phyloP scores from a whole-genome alignment of 2,797 vertebrate species.

The Synaphobranchus kaupii region DNA sequence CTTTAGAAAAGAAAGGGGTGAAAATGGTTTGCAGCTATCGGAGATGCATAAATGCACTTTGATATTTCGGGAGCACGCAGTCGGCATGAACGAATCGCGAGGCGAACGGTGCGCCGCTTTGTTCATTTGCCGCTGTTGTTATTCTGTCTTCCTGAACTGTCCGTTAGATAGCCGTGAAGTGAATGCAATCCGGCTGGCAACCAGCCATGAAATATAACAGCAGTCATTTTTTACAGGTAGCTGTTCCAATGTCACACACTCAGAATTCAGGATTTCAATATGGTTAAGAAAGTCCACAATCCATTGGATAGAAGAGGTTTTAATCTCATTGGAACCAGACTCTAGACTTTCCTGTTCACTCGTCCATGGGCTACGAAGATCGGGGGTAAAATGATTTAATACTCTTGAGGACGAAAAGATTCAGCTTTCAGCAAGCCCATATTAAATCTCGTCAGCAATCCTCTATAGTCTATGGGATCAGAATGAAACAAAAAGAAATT shows the following conservation, averaged over 20 bases:
- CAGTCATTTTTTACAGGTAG: neutral
- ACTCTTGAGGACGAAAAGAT: slow-evolving; percentile 32
- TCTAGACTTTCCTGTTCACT: slow-evolving; percentile 14
- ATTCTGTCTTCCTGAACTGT: neutral
- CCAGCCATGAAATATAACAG: slow-evolving; percentile 21
- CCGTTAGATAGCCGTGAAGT: slow-evolving; percentile 4
- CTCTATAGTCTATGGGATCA: slow-evolving; percentile 23
- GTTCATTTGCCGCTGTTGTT: slow-evolving; percentile 4
- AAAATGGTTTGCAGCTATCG: neutral
- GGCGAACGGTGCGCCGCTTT: neutral
- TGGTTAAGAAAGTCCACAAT: neutral
- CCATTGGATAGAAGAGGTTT: slow-evolving; percentile 11
- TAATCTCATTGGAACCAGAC: slow-evolving; percentile 25
- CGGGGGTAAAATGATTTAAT: slow-evolving; percentile 34
- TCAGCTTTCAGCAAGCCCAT: slow-evolving; percentile 22
- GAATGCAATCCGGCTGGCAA: slow-evolving; percentile 7
- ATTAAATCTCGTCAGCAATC: slow-evolving; percentile 19
- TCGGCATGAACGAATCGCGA: neutral
- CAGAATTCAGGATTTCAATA: neutral
- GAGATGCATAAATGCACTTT: neutral
- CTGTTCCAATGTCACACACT: neutral
- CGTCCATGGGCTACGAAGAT: slow-evolving; percentile 29
- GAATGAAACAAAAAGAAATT: slow-evolving; percentile 29
- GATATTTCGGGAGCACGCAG: neutral
- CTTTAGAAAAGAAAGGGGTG: neutral